These are phyloP conservation scores for Hoplostethus mediterraneus DNA, from an alignment of 2,797 vertebrate genomes.

Conservation along the genomic window DNA sequence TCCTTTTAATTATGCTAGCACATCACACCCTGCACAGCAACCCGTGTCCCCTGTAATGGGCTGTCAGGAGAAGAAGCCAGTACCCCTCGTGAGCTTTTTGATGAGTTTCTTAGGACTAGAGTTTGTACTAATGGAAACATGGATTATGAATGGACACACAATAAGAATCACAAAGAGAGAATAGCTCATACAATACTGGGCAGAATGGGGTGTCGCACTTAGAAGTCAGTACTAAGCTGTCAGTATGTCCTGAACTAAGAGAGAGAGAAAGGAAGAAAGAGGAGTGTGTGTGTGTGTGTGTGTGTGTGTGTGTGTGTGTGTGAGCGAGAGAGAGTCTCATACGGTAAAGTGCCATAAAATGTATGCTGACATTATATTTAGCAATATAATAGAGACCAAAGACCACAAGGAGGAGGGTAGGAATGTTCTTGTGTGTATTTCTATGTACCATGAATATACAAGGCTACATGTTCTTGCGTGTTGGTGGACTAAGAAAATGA, in stretches of 20 bases:
- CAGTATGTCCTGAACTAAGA: constrained; percentile 7
- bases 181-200: not conserved
- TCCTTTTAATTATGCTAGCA: constrained; percentile 50
- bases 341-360: constrained; percentile 10
- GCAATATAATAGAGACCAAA: too few species aligned
- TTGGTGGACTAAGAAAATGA: constrained; percentile 22
- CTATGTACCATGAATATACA: constrained; percentile 8
- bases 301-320: not conserved
- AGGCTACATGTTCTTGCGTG: not conserved
- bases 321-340: not conserved
- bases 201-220: constrained; percentile 8
- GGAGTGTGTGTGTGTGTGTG: constrained; percentile 7
- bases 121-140: constrained; percentile 25
- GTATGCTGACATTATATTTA: not conserved
- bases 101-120: constrained; percentile 16
- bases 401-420: too few species aligned
- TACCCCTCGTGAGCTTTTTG: constrained; percentile 22
- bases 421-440: not conserved
- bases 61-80: constrained; percentile 15
- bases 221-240: constrained; percentile 33
- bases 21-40: not conserved
- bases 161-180: constrained; percentile 17
- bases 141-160: constrained; percentile 15
- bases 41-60: constrained; percentile 32
- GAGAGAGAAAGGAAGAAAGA: not conserved